Evolutionary conservation across 1,140 invertebrate genomes (phyloP).

Genomic region (Araneus ventricosus): DNA sequence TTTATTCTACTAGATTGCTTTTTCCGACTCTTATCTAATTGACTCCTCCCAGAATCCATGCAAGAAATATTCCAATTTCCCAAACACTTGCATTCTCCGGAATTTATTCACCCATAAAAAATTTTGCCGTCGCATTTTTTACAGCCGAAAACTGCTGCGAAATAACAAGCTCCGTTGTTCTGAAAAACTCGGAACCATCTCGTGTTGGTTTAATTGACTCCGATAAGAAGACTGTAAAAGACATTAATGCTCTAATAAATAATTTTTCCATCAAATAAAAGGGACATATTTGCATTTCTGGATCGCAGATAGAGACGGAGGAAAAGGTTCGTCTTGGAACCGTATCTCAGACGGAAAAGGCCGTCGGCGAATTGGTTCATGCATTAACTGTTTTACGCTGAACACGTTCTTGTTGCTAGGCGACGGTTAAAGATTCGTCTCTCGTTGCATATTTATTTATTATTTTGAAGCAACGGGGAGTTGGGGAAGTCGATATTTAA

Average conservation of each 20-base stretch:
- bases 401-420: constrained; percentile 57
- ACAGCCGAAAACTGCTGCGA: background rate
- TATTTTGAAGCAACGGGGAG: constrained; percentile 51
- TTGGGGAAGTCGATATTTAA: constrained; percentile 34
- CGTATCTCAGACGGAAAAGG: background rate
- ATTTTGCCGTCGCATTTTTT: background rate
- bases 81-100: background rate
- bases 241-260: constrained; percentile 43
- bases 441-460: constrained; percentile 64
- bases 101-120: background rate
- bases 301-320: background rate
- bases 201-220: constrained; percentile 35
- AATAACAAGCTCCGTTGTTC: background rate
- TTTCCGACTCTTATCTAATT: background rate
- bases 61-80: background rate
- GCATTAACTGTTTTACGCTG: constrained; percentile 33
- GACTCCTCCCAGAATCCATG: constrained; percentile 4
- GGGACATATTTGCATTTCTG: constrained; percentile 15
- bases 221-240: constrained; percentile 45
- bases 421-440: constrained; percentile 47
- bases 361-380: background rate
- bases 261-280: constrained; percentile 48
- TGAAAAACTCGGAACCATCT: background rate
- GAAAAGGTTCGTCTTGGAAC: background rate
- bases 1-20: too few relatives aligned